Conservation (phyloP, 2,113 vertebrate genomes). For the Stictonetta naevosa region DNA sequence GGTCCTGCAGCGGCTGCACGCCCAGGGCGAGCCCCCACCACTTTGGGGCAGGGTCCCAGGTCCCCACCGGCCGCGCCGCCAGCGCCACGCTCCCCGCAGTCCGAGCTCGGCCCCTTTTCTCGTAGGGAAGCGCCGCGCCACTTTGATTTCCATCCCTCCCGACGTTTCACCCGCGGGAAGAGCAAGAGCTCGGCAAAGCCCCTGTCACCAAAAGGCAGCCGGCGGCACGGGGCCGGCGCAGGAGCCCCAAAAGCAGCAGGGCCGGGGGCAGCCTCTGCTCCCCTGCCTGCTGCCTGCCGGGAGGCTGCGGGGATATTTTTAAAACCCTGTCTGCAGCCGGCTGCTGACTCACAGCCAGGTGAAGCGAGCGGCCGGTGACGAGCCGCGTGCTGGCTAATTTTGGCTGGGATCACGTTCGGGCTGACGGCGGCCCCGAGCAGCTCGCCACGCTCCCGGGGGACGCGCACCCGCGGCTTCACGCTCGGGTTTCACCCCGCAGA, state of each 20-base stretch:
- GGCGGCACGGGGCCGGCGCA: no score
- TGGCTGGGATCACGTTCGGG: background rate
- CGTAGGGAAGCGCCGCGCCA: background rate
- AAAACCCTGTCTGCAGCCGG: background rate
- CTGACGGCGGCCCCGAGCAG: background rate
- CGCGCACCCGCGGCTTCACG: no score
- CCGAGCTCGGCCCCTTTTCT: background rate
- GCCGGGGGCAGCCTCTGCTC: background rate
- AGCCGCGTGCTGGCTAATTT: background rate
- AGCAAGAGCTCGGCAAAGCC: background rate
- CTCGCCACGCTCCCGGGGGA: no score
- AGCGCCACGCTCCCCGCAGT: background rate
- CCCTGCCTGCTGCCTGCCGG: background rate
- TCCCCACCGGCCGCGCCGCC: no score
- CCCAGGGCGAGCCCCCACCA: no score
- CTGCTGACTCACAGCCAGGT: conserved; percentile 59
- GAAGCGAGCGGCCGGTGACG: conserved; percentile 32
- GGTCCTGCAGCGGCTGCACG: no score
- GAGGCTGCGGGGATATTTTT: background rate
- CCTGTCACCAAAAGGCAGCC: no score
- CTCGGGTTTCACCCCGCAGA: no score
- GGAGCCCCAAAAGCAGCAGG: background rate
- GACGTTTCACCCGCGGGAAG: background rate
- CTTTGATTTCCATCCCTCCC: background rate
- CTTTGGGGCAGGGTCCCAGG: no score